Evolutionary conservation across 1,140 invertebrate species (phyloP).

Genomic region (Venturia canescens): DNA sequence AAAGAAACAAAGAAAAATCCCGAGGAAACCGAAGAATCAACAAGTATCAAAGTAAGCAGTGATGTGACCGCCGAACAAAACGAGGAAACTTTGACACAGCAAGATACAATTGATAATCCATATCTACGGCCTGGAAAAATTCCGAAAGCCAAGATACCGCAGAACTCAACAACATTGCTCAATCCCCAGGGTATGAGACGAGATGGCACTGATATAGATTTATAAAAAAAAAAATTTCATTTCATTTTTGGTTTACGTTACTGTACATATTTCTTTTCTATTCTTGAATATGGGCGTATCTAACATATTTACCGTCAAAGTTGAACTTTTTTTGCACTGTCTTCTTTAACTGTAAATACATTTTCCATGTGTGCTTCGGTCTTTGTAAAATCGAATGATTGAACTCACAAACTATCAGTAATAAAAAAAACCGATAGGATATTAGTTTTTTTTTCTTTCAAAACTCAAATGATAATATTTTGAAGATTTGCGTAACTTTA

Average conservation of each 20-base stretch:
- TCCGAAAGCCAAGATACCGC: constrained; percentile 76
- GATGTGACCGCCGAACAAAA: constrained; percentile 71
- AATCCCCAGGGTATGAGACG: constrained; percentile 27
- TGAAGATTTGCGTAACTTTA: too few species aligned
- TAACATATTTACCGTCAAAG: too few species aligned
- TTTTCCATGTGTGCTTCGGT: too few species aligned
- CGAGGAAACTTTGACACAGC: constrained; percentile 76
- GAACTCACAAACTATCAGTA: too few species aligned
- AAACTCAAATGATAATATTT: too few species aligned
- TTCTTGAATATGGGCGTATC: neutral
- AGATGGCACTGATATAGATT: constrained; percentile 32
- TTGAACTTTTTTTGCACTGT: too few species aligned
- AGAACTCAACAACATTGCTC: neutral
- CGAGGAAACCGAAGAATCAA: constrained; percentile 62
- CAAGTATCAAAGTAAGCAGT: constrained; percentile 53
- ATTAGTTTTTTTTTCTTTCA: too few species aligned
- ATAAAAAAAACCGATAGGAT: too few species aligned
- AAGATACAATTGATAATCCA: constrained; percentile 89
- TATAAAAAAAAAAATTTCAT: neutral
- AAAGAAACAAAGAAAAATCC: constrained; percentile 76
- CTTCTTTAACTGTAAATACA: too few species aligned
- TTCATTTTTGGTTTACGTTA: neutral
- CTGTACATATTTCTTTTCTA: constrained; percentile 33
- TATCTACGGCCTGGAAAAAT: constrained; percentile 89
- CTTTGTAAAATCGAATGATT: too few species aligned